Evolutionary conservation across 2,797 vertebrate genomes (phyloP).

Genomic region (Brachyrhaphis roseni): DNA sequence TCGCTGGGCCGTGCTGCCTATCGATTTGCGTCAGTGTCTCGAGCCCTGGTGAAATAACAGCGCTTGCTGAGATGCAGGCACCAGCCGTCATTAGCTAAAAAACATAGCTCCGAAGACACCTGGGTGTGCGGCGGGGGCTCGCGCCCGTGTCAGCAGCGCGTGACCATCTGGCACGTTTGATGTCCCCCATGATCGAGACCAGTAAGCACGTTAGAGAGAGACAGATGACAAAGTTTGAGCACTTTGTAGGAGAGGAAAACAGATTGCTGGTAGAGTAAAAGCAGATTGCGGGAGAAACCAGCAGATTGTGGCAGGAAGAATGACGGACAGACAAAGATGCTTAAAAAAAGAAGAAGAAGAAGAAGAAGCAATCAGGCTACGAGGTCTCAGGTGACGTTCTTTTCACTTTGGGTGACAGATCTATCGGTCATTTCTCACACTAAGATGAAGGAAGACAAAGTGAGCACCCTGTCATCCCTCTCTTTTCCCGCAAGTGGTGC

Average conservation of each 20-base stretch:
- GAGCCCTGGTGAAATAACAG: constrained; percentile 67
- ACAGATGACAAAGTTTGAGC: constrained; percentile 61
- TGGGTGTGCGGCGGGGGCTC: constrained; percentile 12
- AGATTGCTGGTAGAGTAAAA: constrained; percentile 22
- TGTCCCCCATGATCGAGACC: constrained; percentile 53
- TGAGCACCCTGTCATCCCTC: constrained; percentile 27
- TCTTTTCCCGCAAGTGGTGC: constrained; percentile 45
- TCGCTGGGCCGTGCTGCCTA: constrained; percentile 67
- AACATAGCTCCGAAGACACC: constrained; percentile 32
- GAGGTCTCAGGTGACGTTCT: constrained; percentile 29
- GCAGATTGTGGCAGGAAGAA: constrained; percentile 41
- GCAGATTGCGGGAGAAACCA: constrained; percentile 47
- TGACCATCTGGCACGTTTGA: constrained; percentile 66
- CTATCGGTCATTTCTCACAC: constrained; percentile 49
- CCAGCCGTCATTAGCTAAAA: constrained; percentile 61
- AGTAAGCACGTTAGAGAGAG: constrained; percentile 29
- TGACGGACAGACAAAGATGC: constrained; percentile 33
- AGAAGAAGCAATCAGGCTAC: constrained; percentile 14
- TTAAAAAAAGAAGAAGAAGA: constrained; percentile 4
- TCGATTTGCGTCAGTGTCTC: constrained; percentile 72
- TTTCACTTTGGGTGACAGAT: constrained; percentile 55
- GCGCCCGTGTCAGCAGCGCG: constrained; percentile 19
- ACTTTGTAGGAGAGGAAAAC: constrained; percentile 39
- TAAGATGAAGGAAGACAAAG: constrained; percentile 44
- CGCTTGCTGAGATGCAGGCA: constrained; percentile 59